Conservation (phyloP, 1,140 invertebrate species). For the Drosophila sulfurigaster region DNA sequence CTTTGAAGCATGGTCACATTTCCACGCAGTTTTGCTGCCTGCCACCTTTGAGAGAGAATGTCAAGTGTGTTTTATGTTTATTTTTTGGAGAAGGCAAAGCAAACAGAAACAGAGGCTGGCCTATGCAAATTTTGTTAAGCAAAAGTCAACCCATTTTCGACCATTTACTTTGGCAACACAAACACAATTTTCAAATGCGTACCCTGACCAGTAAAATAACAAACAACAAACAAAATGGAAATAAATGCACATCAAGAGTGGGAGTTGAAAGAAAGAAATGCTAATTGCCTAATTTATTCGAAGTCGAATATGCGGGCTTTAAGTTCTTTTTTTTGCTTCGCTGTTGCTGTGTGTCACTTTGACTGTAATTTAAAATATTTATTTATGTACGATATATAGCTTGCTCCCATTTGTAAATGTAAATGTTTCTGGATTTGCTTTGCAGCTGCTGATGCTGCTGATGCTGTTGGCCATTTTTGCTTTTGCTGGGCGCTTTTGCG, state of each 20-base stretch:
- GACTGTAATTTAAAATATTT: slow-evolving; percentile 58
- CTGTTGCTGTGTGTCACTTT: slow-evolving; percentile 33
- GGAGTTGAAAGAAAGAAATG: slow-evolving; percentile 45
- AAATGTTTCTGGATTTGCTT: slow-evolving; percentile 27
- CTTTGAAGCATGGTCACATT: slow-evolving; percentile 35
- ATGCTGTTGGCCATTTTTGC: slow-evolving; percentile 46
- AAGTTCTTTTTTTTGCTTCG: slow-evolving; percentile 1
- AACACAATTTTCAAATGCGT: slow-evolving; percentile 27
- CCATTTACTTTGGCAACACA: slow-evolving; percentile 20
- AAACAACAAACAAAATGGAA: slow-evolving; percentile 9
- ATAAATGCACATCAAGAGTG: background rate
- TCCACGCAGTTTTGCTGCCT: slow-evolving; percentile 24
- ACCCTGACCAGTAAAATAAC: slow-evolving; percentile 23
- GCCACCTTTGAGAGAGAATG: slow-evolving; percentile 34
- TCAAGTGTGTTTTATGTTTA: slow-evolving; percentile 23
- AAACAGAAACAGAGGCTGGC: slow-evolving; percentile 27
- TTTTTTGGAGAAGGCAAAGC: background rate
- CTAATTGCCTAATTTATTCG: slow-evolving; percentile 75
- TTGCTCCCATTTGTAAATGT: background rate
- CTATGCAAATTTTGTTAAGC: slow-evolving; percentile 43
- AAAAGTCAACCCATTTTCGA: slow-evolving; percentile 34
- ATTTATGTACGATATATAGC: slow-evolving; percentile 31
- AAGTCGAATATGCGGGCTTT: slow-evolving; percentile 37
- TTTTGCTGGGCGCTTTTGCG: slow-evolving; percentile 70
- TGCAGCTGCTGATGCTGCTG: slow-evolving; percentile 38